Conservation (phyloP, 2,888 invertebrate species). For the Leptothorax acervorum region DNA sequence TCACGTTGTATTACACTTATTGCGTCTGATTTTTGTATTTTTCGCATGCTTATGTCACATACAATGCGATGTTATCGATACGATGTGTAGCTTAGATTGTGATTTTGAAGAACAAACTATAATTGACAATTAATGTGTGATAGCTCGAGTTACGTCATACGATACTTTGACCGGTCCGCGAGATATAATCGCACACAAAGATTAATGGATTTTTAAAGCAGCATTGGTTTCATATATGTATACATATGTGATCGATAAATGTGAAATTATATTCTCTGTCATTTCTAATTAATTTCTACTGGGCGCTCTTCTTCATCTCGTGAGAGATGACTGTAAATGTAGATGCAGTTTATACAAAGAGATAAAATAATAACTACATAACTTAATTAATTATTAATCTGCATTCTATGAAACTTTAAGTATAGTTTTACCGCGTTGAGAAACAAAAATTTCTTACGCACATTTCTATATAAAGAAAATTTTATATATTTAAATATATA, state of each 20-base stretch:
- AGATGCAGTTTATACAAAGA: neutral
- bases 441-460: constrained; percentile 14
- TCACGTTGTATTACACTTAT: too few species aligned
- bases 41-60: too few species aligned
- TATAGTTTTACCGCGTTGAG: neutral
- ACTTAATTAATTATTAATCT: neutral
- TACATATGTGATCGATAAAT: neutral
- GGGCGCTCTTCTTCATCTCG: neutral
- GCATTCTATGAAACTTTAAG: neutral
- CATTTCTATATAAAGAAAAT: neutral
- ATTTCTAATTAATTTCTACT: neutral
- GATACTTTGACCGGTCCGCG: neutral
- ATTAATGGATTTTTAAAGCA: neutral
- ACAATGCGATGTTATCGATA: too few species aligned
- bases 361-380: neutral
- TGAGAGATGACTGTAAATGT: neutral
- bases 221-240: neutral
- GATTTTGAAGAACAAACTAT: too few species aligned
- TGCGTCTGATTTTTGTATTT: too few species aligned
- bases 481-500: neutral
- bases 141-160: too few species aligned
- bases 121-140: too few species aligned
- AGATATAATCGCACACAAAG: neutral
- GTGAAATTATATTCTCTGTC: neutral
- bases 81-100: too few species aligned